These are phyloP conservation scores for Onthophagus taurus DNA, from an alignment of 1,140 invertebrate species.

Conservation along the genomic window DNA sequence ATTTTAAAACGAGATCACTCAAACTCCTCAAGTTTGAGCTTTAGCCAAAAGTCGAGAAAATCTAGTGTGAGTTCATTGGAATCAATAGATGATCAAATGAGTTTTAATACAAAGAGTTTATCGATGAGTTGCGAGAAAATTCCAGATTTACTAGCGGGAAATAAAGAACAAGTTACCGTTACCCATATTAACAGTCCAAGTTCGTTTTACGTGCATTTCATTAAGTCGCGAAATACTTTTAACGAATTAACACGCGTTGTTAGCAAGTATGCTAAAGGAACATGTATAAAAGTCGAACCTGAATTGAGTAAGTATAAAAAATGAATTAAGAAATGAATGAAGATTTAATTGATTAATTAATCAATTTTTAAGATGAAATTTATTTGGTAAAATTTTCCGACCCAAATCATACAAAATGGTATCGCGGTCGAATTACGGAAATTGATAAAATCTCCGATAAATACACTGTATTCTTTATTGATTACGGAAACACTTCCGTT, in stretches of 20 bases:
- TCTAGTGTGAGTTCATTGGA: no score
- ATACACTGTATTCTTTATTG: slow-evolving; percentile 13
- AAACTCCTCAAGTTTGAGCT: no score
- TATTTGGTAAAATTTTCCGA: slow-evolving; percentile 10
- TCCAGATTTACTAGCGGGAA: no score
- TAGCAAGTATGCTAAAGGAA: not conserved
- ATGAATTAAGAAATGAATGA: slow-evolving; percentile 1
- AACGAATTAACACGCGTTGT: not conserved
- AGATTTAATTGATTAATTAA: slow-evolving; percentile 4
- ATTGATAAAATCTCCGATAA: not conserved
- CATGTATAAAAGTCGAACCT: not conserved
- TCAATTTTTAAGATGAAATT: slow-evolving; percentile 8
- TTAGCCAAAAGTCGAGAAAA: no score
- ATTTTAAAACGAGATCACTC: no score
- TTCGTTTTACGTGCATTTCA: slow-evolving; percentile 12
- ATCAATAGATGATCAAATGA: no score
- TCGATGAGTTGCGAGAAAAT: no score
- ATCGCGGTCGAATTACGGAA: slow-evolving; percentile 10
- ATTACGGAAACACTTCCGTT: slow-evolving; percentile 12
- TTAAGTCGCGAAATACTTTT: not conserved
- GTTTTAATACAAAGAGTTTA: no score
- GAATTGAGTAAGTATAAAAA: slow-evolving; percentile 4
- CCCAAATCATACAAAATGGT: slow-evolving; percentile 6
- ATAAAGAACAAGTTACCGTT: slow-evolving; percentile 7
- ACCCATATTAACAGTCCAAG: slow-evolving; percentile 10